Evolutionary conservation across 2,888 invertebrate species (phyloP).

Genomic region (Drosophila formosana): DNA sequence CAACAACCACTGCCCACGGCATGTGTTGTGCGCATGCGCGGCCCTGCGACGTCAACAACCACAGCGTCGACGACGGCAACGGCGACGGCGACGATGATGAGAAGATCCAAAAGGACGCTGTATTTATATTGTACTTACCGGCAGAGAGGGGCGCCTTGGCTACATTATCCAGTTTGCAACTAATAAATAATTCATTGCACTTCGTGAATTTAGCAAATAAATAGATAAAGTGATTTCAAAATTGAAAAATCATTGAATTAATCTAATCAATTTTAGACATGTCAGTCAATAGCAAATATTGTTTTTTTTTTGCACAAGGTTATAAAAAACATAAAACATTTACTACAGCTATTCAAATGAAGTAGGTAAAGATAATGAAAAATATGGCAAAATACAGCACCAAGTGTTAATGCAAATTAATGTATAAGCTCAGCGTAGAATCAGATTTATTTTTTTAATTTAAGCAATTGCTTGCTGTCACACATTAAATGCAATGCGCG

Average conservation of each 20-base stretch:
- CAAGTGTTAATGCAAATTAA: no score
- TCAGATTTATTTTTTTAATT: no score
- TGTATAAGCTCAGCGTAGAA: no score
- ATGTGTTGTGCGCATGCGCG: slow-evolving; percentile 79
- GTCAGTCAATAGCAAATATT: neutral
- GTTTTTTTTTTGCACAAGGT: neutral
- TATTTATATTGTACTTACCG: slow-evolving; percentile 10
- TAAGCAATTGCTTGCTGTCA: no score
- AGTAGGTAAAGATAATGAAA: no score
- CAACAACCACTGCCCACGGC: slow-evolving; percentile 68
- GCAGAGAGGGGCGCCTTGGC: slow-evolving; percentile 3
- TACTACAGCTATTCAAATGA: no score
- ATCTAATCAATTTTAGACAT: neutral
- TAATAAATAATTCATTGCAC: slow-evolving; percentile 14
- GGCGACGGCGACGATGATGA: slow-evolving; percentile 10
- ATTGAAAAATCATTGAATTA: neutral
- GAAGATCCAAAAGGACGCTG: slow-evolving; percentile 41
- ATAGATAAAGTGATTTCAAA: neutral
- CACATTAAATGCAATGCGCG: no score
- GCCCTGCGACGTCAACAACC: slow-evolving; percentile 47
- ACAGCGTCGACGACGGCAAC: slow-evolving; percentile 2
- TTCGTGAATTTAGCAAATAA: neutral
- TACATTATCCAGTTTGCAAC: slow-evolving; percentile 6
- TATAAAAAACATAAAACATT: no score
- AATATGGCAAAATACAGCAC: no score